Conservation (phyloP, 1,140 invertebrate species). For the Cydia amplana region DNA sequence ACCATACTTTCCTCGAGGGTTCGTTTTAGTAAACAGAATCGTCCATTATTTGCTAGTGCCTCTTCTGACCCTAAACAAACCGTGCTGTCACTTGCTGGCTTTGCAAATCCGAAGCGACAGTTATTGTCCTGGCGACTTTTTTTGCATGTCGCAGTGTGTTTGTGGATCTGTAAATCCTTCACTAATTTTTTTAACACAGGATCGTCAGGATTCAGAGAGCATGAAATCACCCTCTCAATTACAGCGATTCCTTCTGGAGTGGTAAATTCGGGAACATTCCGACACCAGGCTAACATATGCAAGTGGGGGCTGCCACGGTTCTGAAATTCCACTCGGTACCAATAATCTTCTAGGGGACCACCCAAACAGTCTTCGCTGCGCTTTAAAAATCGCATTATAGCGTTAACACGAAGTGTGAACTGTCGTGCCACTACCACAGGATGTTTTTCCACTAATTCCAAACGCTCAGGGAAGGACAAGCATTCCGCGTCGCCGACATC, state of each 20-base stretch:
- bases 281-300: constrained; percentile 46
- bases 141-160: constrained; percentile 15
- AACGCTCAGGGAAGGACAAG: too few species aligned
- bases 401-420: constrained; percentile 43
- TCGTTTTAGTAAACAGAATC: constrained; percentile 42
- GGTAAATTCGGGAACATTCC: constrained; percentile 38
- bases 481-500: too few species aligned
- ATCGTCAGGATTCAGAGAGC: neutral
- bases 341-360: constrained; percentile 37
- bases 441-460: constrained; percentile 39
- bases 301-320: constrained; percentile 45
- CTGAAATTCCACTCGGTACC: constrained; percentile 41
- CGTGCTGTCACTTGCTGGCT: constrained; percentile 29
- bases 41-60: constrained; percentile 39
- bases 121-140: neutral
- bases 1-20: constrained; percentile 38
- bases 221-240: constrained; percentile 37
- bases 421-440: constrained; percentile 41
- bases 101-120: constrained; percentile 22
- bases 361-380: constrained; percentile 37
- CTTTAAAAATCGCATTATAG: constrained; percentile 39
- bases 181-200: constrained; percentile 4
- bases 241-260: constrained; percentile 37
- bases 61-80: constrained; percentile 40
- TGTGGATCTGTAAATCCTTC: constrained; percentile 9